Percentiles rank a stretch among this genome's conserved stretches.
Conservation (phyloP, 2,113 vertebrate species). For the Hystrix brachyura region DNA sequence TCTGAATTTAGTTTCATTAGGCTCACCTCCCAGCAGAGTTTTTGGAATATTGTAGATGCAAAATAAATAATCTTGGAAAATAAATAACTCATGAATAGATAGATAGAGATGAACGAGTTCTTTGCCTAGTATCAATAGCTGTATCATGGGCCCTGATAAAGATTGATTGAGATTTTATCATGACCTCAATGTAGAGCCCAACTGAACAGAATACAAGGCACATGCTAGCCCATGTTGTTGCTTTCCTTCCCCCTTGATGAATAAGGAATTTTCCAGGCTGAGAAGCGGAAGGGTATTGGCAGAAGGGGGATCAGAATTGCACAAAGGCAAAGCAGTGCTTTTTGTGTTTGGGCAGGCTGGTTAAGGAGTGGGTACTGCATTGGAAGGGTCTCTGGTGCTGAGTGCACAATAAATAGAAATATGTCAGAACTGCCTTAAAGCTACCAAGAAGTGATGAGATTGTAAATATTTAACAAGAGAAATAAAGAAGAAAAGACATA, state of each 20-base stretch:
- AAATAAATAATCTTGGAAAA: background rate
- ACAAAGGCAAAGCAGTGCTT: background rate
- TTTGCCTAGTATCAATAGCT: background rate
- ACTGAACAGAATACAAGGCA: rapidly evolving
- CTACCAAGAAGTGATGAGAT: background rate
- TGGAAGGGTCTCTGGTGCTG: background rate
- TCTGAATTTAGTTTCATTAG: background rate
- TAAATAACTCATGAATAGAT: background rate
- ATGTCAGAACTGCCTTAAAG: background rate
- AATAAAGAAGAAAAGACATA: background rate
- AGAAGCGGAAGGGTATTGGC: background rate
- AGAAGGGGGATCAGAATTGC: background rate
- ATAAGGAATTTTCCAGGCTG: background rate
- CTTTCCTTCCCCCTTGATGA: background rate
- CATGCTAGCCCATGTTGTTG: background rate
- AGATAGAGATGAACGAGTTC: background rate
- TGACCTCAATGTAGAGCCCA: background rate
- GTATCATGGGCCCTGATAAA: background rate
- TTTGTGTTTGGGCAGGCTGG: background rate
- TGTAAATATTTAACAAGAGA: background rate
- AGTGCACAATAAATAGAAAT: background rate
- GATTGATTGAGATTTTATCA: background rate
- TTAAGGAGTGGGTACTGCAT: background rate
- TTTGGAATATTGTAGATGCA: background rate
- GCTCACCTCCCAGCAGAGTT: background rate